phyloP scores from a whole-genome alignment of 2,113 vertebrate species.

The Bothrops jararaca region DNA sequence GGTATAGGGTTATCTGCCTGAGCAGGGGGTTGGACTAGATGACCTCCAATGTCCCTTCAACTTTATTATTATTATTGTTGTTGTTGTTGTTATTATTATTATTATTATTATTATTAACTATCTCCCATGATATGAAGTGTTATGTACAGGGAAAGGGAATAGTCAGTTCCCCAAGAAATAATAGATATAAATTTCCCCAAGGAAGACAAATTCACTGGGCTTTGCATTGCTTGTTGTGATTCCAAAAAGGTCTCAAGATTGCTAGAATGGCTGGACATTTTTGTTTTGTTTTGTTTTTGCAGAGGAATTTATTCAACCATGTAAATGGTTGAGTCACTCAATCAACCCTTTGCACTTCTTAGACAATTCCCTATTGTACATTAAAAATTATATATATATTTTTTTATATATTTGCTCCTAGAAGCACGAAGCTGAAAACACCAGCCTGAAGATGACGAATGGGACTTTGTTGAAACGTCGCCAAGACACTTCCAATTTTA shows the following conservation, averaged over 20 bases:
- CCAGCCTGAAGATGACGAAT: too few relatives aligned
- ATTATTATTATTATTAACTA: not conserved
- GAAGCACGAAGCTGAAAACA: too few relatives aligned
- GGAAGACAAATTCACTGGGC: not conserved
- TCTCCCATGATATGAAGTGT: not conserved
- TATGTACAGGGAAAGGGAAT: not conserved
- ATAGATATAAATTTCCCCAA: not conserved
- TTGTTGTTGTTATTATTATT: too few relatives aligned
- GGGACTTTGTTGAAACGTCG: too few relatives aligned
- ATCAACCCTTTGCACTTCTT: not conserved
- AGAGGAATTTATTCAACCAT: not conserved
- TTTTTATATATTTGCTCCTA: too few relatives aligned
- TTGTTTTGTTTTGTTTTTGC: not conserved
- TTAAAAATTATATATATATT: not conserved
- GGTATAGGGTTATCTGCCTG: too few relatives aligned
- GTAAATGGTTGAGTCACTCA: conserved; percentile 3
- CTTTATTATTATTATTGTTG: too few relatives aligned
- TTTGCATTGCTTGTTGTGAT: not conserved
- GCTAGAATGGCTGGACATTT: not conserved
- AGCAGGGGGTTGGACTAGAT: too few relatives aligned
- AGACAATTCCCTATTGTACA: conserved; percentile 9
- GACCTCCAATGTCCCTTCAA: too few relatives aligned
- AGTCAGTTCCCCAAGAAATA: not conserved
- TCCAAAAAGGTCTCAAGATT: not conserved
- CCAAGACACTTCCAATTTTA: too few relatives aligned